These are phyloP conservation scores for Automeris io DNA, from an alignment of 2,888 invertebrate species.

Conservation along the genomic window DNA sequence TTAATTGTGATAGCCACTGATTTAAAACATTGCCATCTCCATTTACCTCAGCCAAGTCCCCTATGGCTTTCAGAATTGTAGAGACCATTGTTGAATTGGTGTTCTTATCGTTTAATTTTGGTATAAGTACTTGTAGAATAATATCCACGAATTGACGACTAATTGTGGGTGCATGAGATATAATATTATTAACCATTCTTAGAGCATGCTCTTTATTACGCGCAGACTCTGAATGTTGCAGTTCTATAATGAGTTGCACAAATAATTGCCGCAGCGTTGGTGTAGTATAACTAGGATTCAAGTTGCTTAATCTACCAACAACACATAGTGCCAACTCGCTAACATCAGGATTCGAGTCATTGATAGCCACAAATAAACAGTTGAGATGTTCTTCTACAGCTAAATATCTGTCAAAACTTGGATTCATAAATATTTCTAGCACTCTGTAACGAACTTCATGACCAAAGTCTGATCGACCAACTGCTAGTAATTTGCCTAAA, in stretches of 20 bases:
- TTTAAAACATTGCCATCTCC: slow-evolving; percentile 91
- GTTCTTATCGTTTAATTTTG: slow-evolving; percentile 92
- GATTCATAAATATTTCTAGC: slow-evolving; percentile 91
- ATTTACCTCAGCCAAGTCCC: slow-evolving; percentile 95
- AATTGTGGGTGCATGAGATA: slow-evolving; percentile 94
- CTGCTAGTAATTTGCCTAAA: slow-evolving; percentile 90
- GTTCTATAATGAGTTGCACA: slow-evolving; percentile 93
- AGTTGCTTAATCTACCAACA: slow-evolving; percentile 91
- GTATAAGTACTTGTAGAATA: slow-evolving; percentile 91
- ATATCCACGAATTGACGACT: slow-evolving; percentile 97
- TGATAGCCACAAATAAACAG: slow-evolving; percentile 94
- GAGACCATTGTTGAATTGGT: slow-evolving; percentile 94
- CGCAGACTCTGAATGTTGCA: slow-evolving; percentile 96
- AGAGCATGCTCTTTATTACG: slow-evolving; percentile 98
- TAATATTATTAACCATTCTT: slow-evolving; percentile 95
- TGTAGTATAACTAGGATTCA: slow-evolving; percentile 99
- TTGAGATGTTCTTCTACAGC: slow-evolving; percentile 97
- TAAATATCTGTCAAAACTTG: slow-evolving; percentile 92
- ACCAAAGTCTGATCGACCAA: slow-evolving; percentile 97
- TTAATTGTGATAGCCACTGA: slow-evolving; percentile 91
- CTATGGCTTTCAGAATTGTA: slow-evolving; percentile 93
- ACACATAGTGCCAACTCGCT: slow-evolving; percentile 94
- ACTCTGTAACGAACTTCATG: slow-evolving; percentile 95
- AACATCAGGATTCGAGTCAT: slow-evolving; percentile 97
- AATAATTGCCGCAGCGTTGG: slow-evolving; percentile 94